Conservation (phyloP, 2,888 invertebrate genomes). For the Pimpla rufipes region DNA sequence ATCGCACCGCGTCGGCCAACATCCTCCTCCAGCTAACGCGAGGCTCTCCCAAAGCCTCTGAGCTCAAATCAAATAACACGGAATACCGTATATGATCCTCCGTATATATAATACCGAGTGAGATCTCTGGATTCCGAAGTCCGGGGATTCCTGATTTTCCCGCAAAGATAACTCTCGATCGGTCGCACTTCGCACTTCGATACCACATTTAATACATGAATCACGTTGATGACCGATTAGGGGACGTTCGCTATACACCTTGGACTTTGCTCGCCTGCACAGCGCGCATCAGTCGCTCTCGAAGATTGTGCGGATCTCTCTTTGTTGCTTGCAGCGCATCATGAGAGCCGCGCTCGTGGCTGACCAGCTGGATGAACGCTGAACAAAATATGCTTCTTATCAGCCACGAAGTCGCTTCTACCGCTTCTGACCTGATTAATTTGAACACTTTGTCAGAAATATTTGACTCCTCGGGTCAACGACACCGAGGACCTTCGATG, state of each 20-base stretch:
- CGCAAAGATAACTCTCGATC: slow-evolving; percentile 5
- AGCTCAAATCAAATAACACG: too few species aligned
- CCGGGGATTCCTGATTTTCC: background rate
- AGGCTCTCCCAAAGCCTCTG: background rate
- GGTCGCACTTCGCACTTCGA: slow-evolving; percentile 24
- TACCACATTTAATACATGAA: slow-evolving; percentile 38
- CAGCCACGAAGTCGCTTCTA: background rate
- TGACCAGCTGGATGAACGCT: background rate
- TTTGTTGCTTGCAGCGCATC: slow-evolving; percentile 39
- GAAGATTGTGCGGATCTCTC: slow-evolving; percentile 53
- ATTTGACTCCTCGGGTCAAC: background rate
- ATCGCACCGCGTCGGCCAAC: background rate
- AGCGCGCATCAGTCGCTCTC: slow-evolving; percentile 18
- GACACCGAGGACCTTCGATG: background rate
- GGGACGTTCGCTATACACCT: slow-evolving; percentile 32
- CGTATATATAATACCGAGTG: too few species aligned
- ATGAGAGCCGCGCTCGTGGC: background rate
- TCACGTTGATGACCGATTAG: slow-evolving; percentile 56
- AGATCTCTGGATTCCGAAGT: background rate
- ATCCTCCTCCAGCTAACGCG: background rate
- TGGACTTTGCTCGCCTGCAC: slow-evolving; percentile 59
- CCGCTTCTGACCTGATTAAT: background rate
- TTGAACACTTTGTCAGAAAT: background rate
- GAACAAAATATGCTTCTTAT: slow-evolving; percentile 43
- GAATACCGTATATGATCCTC: too few species aligned